These are phyloP conservation scores for Limnephilus lunatus DNA, from an alignment of 2,888 invertebrate species.

Conservation along the genomic window DNA sequence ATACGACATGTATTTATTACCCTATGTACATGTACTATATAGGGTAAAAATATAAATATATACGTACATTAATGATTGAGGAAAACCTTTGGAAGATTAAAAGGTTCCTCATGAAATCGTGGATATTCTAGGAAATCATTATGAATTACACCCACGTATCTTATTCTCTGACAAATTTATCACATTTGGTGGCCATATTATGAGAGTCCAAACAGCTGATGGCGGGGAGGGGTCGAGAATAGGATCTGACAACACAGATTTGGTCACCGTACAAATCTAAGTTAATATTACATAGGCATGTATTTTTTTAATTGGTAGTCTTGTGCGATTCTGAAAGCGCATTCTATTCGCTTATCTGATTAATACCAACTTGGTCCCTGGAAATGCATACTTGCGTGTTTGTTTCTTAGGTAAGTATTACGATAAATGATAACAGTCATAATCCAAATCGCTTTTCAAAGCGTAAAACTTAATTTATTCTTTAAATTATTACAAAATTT, in stretches of 20 bases:
- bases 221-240: neutral
- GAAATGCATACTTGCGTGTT: neutral
- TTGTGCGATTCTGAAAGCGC: neutral
- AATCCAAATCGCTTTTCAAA: neutral
- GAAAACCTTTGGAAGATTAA: neutral
- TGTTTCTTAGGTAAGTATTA: neutral
- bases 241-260: neutral
- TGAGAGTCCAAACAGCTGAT: neutral
- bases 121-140: neutral
- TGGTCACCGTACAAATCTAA: neutral
- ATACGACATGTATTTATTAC: too few relatives aligned
- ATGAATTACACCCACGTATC: neutral
- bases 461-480: too few relatives aligned
- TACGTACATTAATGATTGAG: neutral
- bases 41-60: too few relatives aligned
- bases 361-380: neutral
- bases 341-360: neutral
- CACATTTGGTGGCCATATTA: neutral
- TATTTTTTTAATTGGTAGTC: neutral
- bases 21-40: too few relatives aligned
- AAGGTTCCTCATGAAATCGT: neutral
- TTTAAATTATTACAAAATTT: too few relatives aligned
- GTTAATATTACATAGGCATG: too few relatives aligned
- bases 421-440: neutral
- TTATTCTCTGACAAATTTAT: neutral